Conservation (phyloP, 1,140 invertebrate species). For the Grapholita molesta region DNA sequence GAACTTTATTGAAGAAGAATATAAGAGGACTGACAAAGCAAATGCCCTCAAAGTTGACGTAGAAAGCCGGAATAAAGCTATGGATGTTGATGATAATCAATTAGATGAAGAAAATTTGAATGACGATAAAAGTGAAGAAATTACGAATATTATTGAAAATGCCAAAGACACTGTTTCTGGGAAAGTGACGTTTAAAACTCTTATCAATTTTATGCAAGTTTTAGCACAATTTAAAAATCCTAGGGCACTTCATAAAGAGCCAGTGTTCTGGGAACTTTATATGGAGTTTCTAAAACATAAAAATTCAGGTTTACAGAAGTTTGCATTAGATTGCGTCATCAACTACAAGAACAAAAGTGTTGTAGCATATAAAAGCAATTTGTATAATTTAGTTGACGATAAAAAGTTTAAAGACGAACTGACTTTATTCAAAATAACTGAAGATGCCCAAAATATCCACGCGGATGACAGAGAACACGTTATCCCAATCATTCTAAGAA, state of each 20-base stretch:
- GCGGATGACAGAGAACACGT: constrained; percentile 86
- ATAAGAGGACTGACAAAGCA: constrained; percentile 57
- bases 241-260: constrained; percentile 86
- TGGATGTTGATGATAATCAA: constrained; percentile 60
- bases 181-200: constrained; percentile 80
- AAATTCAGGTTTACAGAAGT: constrained; percentile 88
- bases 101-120: constrained; percentile 43
- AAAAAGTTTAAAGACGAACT: constrained; percentile 93
- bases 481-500: constrained; percentile 90
- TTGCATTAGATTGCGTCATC: constrained; percentile 90
- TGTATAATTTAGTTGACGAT: constrained; percentile 90
- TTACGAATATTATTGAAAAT: constrained; percentile 51
- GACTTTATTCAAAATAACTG: constrained; percentile 86
- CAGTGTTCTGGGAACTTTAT: constrained; percentile 86
- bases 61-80: constrained; percentile 43
- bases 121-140: constrained; percentile 35
- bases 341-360: constrained; percentile 89
- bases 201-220: constrained; percentile 86
- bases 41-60: constrained; percentile 64
- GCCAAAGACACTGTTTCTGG: constrained; percentile 62
- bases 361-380: constrained; percentile 86
- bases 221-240: constrained; percentile 91
- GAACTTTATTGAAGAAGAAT: constrained; percentile 86
- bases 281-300: constrained; percentile 88
- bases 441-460: constrained; percentile 82